These are phyloP conservation scores for Malurus melanocephalus DNA, from an alignment of 2,113 vertebrate species.

Conservation along the genomic window DNA sequence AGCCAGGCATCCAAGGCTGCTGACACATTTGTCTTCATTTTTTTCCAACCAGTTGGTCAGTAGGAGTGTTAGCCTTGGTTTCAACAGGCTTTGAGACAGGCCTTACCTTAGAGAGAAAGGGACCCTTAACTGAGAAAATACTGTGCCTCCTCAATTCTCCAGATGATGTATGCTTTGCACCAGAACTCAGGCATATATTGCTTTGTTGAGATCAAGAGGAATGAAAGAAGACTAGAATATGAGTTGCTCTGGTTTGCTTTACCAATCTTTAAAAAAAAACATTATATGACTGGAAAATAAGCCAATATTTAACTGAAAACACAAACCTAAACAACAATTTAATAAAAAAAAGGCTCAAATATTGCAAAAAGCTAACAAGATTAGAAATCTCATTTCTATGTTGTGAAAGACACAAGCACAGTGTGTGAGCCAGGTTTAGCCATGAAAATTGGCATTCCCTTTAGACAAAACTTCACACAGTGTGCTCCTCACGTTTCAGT, in stretches of 20 bases:
- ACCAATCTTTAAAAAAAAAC: not conserved
- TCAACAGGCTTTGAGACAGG: not conserved
- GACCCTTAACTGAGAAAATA: not conserved
- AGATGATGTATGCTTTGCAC: not conserved
- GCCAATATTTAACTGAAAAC: not conserved
- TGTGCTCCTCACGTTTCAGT: not conserved
- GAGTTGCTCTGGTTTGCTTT: not conserved
- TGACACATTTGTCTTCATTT: not conserved
- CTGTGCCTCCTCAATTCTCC: not conserved
- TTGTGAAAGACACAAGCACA: not conserved
- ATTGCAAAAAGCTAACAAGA: not conserved
- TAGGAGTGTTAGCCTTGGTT: not conserved
- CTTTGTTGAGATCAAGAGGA: not conserved
- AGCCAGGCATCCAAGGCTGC: not conserved
- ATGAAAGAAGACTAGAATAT: not conserved
- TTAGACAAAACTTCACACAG: not conserved
- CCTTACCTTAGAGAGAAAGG: not conserved
- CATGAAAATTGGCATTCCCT: not conserved
- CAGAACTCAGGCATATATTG: not conserved
- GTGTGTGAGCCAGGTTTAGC: not conserved
- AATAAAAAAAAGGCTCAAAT: not conserved
- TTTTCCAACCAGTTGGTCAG: not conserved
- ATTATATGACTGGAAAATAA: not conserved
- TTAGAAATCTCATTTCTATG: not conserved
- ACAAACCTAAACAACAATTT: not conserved